Conservation (phyloP, 2,113 vertebrate genomes). For the Muscicapa adusta region DNA sequence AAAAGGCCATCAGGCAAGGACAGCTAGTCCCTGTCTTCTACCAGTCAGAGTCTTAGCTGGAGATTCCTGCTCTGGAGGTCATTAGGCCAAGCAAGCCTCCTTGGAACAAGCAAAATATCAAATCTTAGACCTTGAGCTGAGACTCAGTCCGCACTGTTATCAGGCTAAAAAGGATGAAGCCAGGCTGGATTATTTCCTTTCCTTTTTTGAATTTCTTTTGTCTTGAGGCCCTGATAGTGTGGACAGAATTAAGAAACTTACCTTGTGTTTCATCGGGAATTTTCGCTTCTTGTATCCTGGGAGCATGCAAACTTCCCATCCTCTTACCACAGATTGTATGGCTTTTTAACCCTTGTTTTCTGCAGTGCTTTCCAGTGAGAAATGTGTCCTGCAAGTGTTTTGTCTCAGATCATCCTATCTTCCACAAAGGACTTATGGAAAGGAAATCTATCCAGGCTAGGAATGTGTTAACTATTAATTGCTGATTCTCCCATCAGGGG, state of each 20-base stretch:
- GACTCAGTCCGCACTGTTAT: background rate
- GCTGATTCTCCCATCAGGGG: background rate
- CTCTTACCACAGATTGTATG: background rate
- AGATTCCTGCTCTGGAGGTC: background rate
- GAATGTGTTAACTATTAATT: slow-evolving; percentile 1
- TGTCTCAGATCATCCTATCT: background rate
- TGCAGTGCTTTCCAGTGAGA: background rate
- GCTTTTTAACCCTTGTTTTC: background rate
- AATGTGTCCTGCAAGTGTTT: background rate
- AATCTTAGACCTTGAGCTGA: background rate
- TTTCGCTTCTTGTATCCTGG: background rate
- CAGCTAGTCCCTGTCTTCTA: background rate
- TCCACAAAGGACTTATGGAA: background rate
- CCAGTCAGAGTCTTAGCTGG: background rate
- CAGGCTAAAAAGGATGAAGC: background rate
- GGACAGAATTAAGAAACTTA: background rate
- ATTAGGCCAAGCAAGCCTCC: background rate
- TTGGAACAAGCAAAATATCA: background rate
- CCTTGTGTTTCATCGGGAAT: background rate
- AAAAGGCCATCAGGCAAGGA: background rate
- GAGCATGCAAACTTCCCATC: background rate
- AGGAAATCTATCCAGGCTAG: background rate
- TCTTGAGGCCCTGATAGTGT: background rate
- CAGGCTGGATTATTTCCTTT: background rate
- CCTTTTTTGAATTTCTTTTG: background rate